These are phyloP conservation scores for Heteropelma amictum DNA, from an alignment of 2,888 invertebrate species.

Conservation along the genomic window DNA sequence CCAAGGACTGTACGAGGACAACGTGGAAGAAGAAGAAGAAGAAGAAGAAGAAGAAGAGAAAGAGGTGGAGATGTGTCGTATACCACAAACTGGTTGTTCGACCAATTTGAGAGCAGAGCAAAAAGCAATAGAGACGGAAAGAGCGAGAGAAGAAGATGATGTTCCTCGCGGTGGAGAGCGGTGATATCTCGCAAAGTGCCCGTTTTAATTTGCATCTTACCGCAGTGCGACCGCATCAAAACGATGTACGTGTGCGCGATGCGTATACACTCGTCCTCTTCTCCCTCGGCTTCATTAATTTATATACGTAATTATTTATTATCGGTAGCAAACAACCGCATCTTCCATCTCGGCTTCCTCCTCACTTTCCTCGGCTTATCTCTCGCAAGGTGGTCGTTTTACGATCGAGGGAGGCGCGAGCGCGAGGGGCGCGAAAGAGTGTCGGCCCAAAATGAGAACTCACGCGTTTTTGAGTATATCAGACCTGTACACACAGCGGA, in stretches of 20 bases:
- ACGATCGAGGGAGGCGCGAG: slow-evolving; percentile 59
- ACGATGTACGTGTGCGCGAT: slow-evolving; percentile 35
- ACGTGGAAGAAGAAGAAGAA: slow-evolving; percentile 2
- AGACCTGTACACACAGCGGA: too few species aligned
- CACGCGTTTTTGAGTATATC: background rate
- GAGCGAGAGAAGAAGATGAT: slow-evolving; percentile 20
- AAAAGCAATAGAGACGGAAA: background rate
- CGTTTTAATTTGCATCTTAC: slow-evolving; percentile 44
- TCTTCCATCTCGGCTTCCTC: background rate
- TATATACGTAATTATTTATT: slow-evolving; percentile 51
- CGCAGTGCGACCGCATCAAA: slow-evolving; percentile 29
- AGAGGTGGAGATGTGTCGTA: slow-evolving; percentile 7
- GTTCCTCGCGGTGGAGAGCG: slow-evolving; percentile 10
- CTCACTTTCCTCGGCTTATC: slow-evolving; percentile 50
- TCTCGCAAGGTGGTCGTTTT: slow-evolving; percentile 66
- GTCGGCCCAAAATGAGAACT: slow-evolving; percentile 16
- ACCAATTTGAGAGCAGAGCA: slow-evolving; percentile 30
- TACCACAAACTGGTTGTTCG: slow-evolving; percentile 36
- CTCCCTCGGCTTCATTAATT: slow-evolving; percentile 45
- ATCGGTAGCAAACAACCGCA: slow-evolving; percentile 29
- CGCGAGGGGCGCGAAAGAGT: slow-evolving; percentile 36
- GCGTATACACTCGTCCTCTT: slow-evolving; percentile 10
- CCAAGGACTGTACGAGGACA: slow-evolving; percentile 12
- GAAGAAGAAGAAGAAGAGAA: background rate
- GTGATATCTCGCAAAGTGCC: background rate